Base-by-base conservation (phyloP, 2,888 invertebrate genomes). In the Standfussiana lucernea region DNA sequence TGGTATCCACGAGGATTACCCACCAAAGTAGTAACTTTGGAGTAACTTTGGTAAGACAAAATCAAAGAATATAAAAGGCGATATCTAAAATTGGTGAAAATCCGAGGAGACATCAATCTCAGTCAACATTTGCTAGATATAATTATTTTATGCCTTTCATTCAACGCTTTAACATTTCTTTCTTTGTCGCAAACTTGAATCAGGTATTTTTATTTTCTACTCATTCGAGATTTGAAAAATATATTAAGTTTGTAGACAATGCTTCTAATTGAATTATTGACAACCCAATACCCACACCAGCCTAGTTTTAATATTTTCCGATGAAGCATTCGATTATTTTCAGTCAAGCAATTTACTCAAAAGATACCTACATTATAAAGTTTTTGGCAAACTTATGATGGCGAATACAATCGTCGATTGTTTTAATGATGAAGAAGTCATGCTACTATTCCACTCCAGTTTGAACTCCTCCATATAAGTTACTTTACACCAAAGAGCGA, bases 251-350 rank as follows among this genome's bases (percentile, higher is more conserved):
- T 28, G 5, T 28, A 28, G 28, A 28, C 28, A 56, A 28, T 15
- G 13, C 56, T 56, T 7, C 28, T 28, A 56, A 15, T 28, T 6
- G 2, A 28, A 37, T 37, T 47, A 40, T 72, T 40, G 15, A 10
- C 6, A 66, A 50, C 6, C 28, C 37, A 66, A 50, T 13, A 64
- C 7, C 28, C 37, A 5, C 21, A 47, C 6, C 18, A 3, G 6
- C 28, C 1, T 13, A 13, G 2, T 7, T n/a, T n/a, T n/a, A 13
- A 37, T 69, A 13, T 50, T 40, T 18, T 40, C 4, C 21, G 32
- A n/a, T 45, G 7, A 72, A 13, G 18, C 40, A 67, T 40, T 40
- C 8, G 8, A 40, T 56, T 67, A 13, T 40, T 64, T 80, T n/a
- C 3, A 47, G 6, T 28, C 13, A n/a, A 67, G 45, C 8, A 61